phyloP scores from a whole-genome alignment of 2,113 vertebrate genomes.

The Atrichornis clamosus region DNA sequence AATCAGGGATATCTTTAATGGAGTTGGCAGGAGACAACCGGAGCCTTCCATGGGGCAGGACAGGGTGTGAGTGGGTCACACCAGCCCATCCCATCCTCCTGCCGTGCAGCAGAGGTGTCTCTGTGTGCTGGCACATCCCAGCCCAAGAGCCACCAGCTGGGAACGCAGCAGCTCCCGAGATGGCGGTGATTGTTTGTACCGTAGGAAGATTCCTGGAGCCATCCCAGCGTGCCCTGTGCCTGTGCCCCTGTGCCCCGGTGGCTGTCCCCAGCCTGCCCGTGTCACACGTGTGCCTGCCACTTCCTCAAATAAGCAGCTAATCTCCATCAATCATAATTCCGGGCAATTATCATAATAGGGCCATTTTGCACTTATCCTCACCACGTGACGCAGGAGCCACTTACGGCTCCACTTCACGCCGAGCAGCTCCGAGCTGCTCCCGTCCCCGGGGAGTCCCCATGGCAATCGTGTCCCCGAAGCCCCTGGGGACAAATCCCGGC shows the following conservation, averaged over 20 bases:
- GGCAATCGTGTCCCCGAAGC: not conserved
- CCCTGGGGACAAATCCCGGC: not conserved
- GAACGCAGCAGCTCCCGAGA: not conserved
- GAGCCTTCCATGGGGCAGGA: not conserved
- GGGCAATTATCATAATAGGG: conserved; percentile 58
- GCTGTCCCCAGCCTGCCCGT: not conserved
- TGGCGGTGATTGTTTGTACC: accelerated
- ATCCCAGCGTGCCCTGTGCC: accelerated
- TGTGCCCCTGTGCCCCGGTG: accelerated
- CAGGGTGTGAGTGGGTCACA: accelerated
- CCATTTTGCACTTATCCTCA: conserved; percentile 54
- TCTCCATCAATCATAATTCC: conserved; percentile 60
- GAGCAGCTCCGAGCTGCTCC: conserved; percentile 3
- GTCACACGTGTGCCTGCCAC: conserved; percentile 14
- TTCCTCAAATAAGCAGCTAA: conserved; percentile 41
- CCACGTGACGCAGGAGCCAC: conserved; percentile 40
- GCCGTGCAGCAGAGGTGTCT: accelerated
- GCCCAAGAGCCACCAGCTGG: accelerated
- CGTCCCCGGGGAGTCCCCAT: not conserved
- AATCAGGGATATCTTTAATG: not conserved
- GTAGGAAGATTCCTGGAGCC: accelerated
- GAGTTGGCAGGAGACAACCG: not conserved
- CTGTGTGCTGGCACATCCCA: not conserved
- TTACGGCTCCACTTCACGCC: conserved; percentile 20
- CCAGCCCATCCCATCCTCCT: not conserved